Evolutionary conservation across 2,888 invertebrate species (phyloP), one percentile per base, ranked within the genome.

Genomic region (Monoplex corrugatus): DNA sequence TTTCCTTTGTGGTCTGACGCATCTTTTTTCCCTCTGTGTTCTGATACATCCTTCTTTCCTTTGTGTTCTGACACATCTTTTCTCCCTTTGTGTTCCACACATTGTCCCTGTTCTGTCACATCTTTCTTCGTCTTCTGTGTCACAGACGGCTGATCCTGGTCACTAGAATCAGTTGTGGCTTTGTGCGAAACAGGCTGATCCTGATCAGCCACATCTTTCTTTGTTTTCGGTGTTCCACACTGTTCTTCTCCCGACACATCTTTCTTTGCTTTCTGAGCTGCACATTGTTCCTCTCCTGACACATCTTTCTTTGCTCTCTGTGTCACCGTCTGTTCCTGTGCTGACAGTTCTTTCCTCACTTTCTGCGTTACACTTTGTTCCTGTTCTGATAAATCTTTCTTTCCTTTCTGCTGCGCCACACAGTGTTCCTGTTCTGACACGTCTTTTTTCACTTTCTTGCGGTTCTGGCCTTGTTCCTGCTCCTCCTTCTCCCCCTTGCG

Each of bases 401-500:
- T 83, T 8, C 82, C 82, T 80, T 85, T 90, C 32, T 72, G 72
- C n/a, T 83, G 83, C 68, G 23, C 23, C 57, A 32, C 35, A 38
- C 57, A 23, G 10, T 84, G 84, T 32, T 32, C 84, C 57, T 50
- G 84, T 84, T 84, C 84, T 0, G 43, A 8, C 16, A 40, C 28
- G 3, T 86, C 83, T 57, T 82, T 72, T 32, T 45, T 83, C 16
- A 86, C 82, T 80, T 85, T 90, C 32, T 72, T 82, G 32, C 87
- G 85, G 40, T 44, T 87, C 28, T 86, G 85, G 40, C 84, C 86
- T 40, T 89, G 80, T 13, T 89, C 88, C 88, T 89, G 90, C 32
- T 89, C 91, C 57, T 92, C 91, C 78, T 92, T 90, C 57, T 93
- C 92, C 38, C 91, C 90, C 88, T 94, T 94, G 83, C 94, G 92